Evolutionary conservation across 1,140 invertebrate genomes (phyloP).

Genomic region (Macrobrachium rosenbergii): DNA sequence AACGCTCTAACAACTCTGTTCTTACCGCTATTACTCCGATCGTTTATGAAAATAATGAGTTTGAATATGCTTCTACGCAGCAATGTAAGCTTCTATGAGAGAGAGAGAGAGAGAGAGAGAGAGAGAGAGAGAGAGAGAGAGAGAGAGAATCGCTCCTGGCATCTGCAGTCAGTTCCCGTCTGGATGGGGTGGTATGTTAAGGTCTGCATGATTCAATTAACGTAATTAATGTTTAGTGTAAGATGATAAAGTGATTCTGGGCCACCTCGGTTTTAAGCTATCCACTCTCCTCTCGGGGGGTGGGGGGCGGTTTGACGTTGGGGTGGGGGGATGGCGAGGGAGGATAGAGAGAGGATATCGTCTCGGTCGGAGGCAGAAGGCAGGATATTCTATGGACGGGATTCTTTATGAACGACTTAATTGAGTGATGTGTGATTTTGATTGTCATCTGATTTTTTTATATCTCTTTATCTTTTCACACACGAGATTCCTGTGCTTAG

Average conservation of each 20-base stretch:
- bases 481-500: too few species aligned
- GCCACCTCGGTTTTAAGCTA: not conserved
- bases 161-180: not conserved
- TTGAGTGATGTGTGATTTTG: too few species aligned
- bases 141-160: not conserved
- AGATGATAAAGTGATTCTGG: slow-evolving; percentile 20
- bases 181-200: slow-evolving; percentile 8
- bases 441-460: too few species aligned
- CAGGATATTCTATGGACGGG: not conserved
- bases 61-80: too few species aligned
- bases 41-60: too few species aligned
- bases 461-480: too few species aligned
- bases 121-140: slow-evolving; percentile 32
- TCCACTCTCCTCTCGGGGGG: not conserved
- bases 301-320: not conserved
- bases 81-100: not conserved
- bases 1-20: too few species aligned
- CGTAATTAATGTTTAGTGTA: slow-evolving; percentile 36
- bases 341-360: not conserved
- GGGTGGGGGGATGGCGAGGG: too few species aligned
- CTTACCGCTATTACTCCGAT: too few species aligned
- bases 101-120: slow-evolving; percentile 31
- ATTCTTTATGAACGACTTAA: too few species aligned
- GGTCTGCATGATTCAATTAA: slow-evolving; percentile 40
- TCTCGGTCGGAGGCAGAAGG: not conserved